phyloP scores from a whole-genome alignment of 2,113 vertebrate species.

The Apistogramma diplotaenia region DNA sequence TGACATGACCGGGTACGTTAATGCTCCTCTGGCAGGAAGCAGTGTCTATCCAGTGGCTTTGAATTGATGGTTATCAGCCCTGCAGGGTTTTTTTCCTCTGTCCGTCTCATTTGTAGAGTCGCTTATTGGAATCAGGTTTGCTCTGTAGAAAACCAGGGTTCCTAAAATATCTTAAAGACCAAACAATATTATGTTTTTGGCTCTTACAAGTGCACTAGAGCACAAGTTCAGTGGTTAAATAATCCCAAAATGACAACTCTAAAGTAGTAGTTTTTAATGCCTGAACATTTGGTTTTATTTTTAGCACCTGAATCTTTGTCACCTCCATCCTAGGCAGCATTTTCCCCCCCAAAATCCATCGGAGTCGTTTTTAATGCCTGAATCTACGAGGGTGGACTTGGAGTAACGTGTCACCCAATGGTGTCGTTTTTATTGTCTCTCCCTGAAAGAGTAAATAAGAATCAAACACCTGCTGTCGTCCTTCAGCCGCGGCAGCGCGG shows the following conservation, averaged over 20 bases:
- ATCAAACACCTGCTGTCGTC: background rate
- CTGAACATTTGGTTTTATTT: too few species aligned
- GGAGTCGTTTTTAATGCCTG: background rate
- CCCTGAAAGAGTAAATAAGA: background rate
- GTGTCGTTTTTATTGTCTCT: background rate
- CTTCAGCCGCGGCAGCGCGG: background rate
- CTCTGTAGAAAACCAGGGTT: background rate
- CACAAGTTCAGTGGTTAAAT: background rate
- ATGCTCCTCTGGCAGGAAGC: background rate
- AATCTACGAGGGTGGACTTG: background rate
- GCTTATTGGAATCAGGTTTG: conserved; percentile 23
- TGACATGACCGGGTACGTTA: background rate
- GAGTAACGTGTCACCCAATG: background rate
- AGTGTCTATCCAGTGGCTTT: background rate
- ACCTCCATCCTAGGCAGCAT: too few species aligned
- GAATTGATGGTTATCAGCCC: conserved; percentile 29
- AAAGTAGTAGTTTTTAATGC: background rate
- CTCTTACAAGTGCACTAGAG: background rate
- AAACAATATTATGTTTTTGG: background rate
- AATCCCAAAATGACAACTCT: background rate
- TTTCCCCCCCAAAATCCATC: too few species aligned
- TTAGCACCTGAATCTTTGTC: too few species aligned
- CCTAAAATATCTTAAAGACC: background rate
- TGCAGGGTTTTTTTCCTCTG: background rate
- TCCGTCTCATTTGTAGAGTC: background rate